A percentile compares a stretch with the other conserved stretches of the same genome.
Evolutionary conservation across 2,113 vertebrate species (phyloP).

Genomic region (Conger conger): DNA sequence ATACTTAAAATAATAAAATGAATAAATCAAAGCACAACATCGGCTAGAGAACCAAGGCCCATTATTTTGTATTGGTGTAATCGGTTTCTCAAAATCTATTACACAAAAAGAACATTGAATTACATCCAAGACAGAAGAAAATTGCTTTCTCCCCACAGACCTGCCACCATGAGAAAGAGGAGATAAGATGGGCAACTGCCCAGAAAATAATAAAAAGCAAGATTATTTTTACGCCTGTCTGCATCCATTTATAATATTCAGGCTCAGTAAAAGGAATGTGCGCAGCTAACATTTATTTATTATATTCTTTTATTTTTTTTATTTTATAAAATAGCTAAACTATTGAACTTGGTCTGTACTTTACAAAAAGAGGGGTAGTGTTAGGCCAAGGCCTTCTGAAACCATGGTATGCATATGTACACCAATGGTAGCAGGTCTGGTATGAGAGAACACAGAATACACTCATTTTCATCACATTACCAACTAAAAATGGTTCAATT

Average conservation of each 20-base stretch:
- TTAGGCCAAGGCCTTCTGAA: background rate
- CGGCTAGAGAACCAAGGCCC: background rate
- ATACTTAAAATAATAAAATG: background rate
- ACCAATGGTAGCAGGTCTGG: background rate
- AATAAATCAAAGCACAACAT: background rate
- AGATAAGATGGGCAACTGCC: background rate
- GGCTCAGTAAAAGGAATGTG: background rate
- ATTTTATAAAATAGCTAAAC: background rate
- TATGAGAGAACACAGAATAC: background rate
- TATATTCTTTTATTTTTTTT: background rate
- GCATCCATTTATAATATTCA: conserved; percentile 10
- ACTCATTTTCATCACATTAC: background rate
- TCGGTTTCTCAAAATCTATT: background rate
- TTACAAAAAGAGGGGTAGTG: background rate
- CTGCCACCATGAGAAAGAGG: conserved; percentile 11
- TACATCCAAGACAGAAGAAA: conserved; percentile 19
- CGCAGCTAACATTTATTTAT: background rate
- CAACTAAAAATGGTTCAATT: no score
- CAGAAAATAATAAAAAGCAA: conserved; percentile 12
- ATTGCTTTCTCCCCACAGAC: conserved; percentile 15
- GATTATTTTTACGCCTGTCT: conserved; percentile 8
- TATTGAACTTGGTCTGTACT: background rate
- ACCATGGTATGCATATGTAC: background rate
- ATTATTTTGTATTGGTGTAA: background rate
- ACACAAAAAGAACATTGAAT: conserved; percentile 23